Base-by-base conservation (phyloP, 2,888 invertebrate species). In the Limenitis arthemis region DNA sequence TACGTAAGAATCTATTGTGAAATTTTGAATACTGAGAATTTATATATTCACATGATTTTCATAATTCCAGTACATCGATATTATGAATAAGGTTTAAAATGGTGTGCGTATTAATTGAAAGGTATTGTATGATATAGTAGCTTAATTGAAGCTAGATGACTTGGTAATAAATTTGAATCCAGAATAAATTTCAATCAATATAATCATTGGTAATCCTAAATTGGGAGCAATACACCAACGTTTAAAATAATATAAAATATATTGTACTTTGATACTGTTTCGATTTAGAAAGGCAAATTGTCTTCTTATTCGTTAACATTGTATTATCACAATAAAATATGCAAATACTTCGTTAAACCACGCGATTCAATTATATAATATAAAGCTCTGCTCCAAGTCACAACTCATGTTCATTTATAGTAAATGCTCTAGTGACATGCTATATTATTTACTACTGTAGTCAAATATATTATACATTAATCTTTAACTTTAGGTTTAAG, bases 281-380 rank as follows among this genome's bases (percentile, higher is more conserved):
- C n/a, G 43, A 34, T 30, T 44, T 32, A 33, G 34, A 44, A 38
- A 40, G 7, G n/a, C 40, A 9, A 55, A 55, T 46, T 47, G 43
- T 32, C 29, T 50, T 53, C 37, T 1, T 20, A 20, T 56, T 56
- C 56, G 52, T 59, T 59, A 58, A 54, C 54, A 51, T 55, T 50
- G 51, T 60, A 48, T 52, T 54, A 47, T 30, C 9, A 50, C 50
- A 57, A 55, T 60, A 46, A 53, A 59, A 51, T 61, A 59, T 60
- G 60, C 56, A 60, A 60, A 61, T 58, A 50, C 49, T 55, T 56
- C 54, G 53, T 52, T 53, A 59, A 56, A 42, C 53, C 55, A 44
- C 43, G 12, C 52, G 52, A 60, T 60, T 47, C 41, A 51, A 58
- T 60, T 54, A 56, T 51, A 9, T 50, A 36, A 43, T 51, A 43